These are phyloP conservation scores for Siniperca chuatsi DNA, from an alignment of 2,113 vertebrate species.

Conservation along the genomic window DNA sequence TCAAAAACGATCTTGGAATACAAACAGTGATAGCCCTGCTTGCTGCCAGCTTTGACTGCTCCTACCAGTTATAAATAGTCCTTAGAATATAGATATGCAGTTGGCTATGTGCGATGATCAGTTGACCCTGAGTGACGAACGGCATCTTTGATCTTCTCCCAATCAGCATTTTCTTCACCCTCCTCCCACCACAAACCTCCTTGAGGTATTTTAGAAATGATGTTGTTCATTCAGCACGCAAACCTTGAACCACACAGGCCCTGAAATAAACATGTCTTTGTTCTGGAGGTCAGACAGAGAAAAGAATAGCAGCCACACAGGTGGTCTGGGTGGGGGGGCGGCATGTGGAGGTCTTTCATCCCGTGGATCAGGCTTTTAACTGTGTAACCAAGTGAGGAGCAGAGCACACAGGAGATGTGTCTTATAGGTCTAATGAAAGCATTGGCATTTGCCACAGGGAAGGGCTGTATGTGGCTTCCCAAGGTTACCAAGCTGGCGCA, in stretches of 20 bases:
- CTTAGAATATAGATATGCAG: constrained; percentile 65
- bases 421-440: constrained; percentile 66
- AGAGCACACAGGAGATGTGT: constrained; percentile 55
- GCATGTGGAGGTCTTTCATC: constrained; percentile 60
- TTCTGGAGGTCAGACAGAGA: constrained; percentile 59
- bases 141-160: constrained; percentile 63
- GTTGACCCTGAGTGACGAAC: constrained; percentile 54
- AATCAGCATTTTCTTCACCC: constrained; percentile 48
- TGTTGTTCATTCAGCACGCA: constrained; percentile 8
- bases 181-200: constrained; percentile 31
- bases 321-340: constrained; percentile 48
- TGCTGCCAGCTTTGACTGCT: constrained; percentile 35
- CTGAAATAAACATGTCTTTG: constrained; percentile 64
- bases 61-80: constrained; percentile 69
- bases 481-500: constrained; percentile 79
- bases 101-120: constrained; percentile 55
- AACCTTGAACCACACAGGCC: constrained; percentile 22
- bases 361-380: constrained; percentile 52
- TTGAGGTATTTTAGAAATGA: constrained; percentile 33
- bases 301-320: constrained; percentile 52
- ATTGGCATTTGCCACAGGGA: constrained; percentile 68
- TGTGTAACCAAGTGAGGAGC: constrained; percentile 38
- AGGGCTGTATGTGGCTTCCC: constrained; percentile 66
- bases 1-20: constrained; percentile 35
- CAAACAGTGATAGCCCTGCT: constrained; percentile 19